These are phyloP conservation scores for Valencia hispanica DNA, from an alignment of 2,797 vertebrate genomes.

Conservation along the genomic window DNA sequence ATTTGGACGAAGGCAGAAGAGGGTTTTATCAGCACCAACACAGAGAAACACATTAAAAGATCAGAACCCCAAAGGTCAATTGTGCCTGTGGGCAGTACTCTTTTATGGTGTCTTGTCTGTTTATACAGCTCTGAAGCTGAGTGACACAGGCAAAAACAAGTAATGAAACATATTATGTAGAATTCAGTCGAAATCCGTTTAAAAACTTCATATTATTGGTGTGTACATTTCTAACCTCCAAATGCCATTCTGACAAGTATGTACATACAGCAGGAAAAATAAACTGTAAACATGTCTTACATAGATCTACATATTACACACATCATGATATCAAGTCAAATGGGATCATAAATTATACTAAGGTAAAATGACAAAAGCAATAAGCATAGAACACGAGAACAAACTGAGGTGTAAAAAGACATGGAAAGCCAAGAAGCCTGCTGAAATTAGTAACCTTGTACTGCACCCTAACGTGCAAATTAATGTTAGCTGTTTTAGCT, in stretches of 20 bases:
- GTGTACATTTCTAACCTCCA: neutral
- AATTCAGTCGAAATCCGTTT: slow-evolving; percentile 5
- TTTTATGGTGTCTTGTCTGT: slow-evolving; percentile 61
- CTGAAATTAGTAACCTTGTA: too few relatives aligned
- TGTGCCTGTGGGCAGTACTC: slow-evolving; percentile 69
- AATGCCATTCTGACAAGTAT: neutral
- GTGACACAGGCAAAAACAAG: slow-evolving; percentile 63
- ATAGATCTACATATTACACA: too few relatives aligned
- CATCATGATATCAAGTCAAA: neutral
- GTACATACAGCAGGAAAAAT: too few relatives aligned
- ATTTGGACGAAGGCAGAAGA: slow-evolving; percentile 68
- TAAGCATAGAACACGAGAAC: neutral
- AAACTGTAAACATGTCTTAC: too few relatives aligned
- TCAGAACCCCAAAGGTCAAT: slow-evolving; percentile 79
- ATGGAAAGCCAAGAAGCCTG: neutral
- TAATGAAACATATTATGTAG: slow-evolving; percentile 46
- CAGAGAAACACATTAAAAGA: slow-evolving; percentile 77
- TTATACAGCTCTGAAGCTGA: slow-evolving; percentile 56
- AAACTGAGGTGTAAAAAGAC: neutral
- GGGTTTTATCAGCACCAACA: slow-evolving; percentile 75
- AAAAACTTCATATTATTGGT: neutral
- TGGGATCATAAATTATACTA: neutral
- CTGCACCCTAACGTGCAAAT: neutral
- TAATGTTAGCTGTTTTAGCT: neutral
- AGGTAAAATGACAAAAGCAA: neutral